A percentile compares a stretch with the other conserved stretches of the same genome.
These are phyloP conservation scores for Petaurus breviceps DNA, from an alignment of 2,113 vertebrate genomes.

Conservation along the genomic window DNA sequence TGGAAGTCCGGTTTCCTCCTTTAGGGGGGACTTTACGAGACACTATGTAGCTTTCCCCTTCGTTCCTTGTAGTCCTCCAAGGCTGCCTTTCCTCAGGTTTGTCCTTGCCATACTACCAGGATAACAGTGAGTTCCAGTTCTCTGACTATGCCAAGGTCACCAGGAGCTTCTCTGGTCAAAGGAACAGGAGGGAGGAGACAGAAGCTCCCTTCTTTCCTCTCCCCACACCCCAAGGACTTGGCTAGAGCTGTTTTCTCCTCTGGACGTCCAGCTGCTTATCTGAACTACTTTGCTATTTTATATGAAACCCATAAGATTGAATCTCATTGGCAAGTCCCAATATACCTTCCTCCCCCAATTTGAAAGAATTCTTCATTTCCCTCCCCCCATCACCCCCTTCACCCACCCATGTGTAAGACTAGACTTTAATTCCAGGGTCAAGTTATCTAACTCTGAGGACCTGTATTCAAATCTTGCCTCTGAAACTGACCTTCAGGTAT, in stretches of 20 bases:
- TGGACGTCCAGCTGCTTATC: not conserved
- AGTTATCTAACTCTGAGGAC: not conserved
- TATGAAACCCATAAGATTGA: not conserved
- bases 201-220: not conserved
- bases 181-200: not conserved
- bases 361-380: no score
- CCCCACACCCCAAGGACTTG: not conserved
- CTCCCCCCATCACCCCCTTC: no score
- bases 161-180: not conserved
- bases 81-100: not conserved
- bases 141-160: not conserved
- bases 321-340: not conserved
- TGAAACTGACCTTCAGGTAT: not conserved
- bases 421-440: not conserved
- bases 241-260: not conserved
- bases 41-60: not conserved
- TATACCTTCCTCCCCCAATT: not conserved
- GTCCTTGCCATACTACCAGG: no score
- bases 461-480: not conserved
- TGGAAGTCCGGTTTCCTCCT: not conserved
- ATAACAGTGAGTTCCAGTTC: not conserved
- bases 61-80: not conserved
- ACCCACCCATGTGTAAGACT: no score
- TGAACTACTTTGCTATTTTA: not conserved
- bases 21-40: not conserved